Percentiles rank a stretch among this genome's conserved stretches.
phyloP scores from a whole-genome alignment of 2,888 invertebrate species.

The Cataglyphis albicans region DNA sequence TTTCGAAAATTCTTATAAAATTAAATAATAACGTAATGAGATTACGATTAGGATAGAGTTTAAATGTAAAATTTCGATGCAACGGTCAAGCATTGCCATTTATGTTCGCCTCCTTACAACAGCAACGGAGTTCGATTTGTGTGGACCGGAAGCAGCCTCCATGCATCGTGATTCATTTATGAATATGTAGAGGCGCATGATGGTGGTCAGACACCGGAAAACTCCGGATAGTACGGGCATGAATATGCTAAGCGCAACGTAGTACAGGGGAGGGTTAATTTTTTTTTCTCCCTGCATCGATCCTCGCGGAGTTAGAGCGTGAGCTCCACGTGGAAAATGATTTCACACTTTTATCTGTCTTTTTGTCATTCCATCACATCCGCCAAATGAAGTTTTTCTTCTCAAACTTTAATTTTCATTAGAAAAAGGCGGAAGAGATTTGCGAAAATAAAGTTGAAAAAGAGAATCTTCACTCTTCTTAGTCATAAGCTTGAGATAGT shows the following conservation, averaged over 20 bases:
- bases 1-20: neutral
- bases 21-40: neutral
- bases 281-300: slow-evolving; percentile 63
- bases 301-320: slow-evolving; percentile 35
- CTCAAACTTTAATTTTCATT: slow-evolving; percentile 41
- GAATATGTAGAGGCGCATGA: slow-evolving; percentile 80
- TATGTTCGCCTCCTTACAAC: slow-evolving; percentile 8
- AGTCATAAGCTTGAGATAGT: slow-evolving; percentile 13
- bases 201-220: slow-evolving; percentile 83
- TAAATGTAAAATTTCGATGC: neutral
- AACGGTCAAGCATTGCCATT: neutral
- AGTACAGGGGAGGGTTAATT: slow-evolving; percentile 75
- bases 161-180: slow-evolving; percentile 74
- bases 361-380: slow-evolving; percentile 10
- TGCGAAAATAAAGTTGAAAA: slow-evolving; percentile 24
- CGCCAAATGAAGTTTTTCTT: slow-evolving; percentile 8
- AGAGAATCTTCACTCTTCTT: slow-evolving; percentile 4
- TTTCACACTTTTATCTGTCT: slow-evolving; percentile 46
- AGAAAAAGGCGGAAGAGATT: slow-evolving; percentile 41
- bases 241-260: slow-evolving; percentile 81
- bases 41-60: neutral
- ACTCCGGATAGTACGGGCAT: slow-evolving; percentile 76
- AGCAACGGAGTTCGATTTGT: slow-evolving; percentile 2
- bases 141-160: slow-evolving; percentile 31
- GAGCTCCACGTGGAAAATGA: slow-evolving; percentile 30